Evolutionary conservation across 2,113 vertebrate genomes (phyloP).

Genomic region (Toxostoma redivivum): DNA sequence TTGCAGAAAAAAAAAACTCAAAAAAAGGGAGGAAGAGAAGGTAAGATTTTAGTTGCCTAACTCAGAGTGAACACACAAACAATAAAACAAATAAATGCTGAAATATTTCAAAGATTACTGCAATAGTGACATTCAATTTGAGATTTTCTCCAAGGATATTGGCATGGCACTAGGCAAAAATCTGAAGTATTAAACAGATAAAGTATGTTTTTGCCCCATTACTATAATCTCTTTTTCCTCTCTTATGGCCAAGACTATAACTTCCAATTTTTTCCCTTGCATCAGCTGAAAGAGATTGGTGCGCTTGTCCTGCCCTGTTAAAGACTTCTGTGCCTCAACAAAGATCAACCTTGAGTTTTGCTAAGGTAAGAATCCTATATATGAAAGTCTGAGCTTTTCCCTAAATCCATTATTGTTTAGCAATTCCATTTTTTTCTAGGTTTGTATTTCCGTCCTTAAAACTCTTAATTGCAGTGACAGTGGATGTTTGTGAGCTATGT

Average conservation of each 20-base stretch:
- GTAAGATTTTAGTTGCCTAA: neutral
- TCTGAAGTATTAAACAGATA: neutral
- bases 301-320: neutral
- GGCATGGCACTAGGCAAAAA: neutral
- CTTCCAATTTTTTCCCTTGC: neutral
- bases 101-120: neutral
- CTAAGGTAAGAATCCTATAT: neutral
- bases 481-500: neutral
- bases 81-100: neutral
- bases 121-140: neutral
- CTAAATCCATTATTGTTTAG: neutral
- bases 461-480: neutral
- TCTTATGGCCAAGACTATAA: accelerated
- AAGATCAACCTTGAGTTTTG: neutral
- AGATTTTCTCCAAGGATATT: neutral
- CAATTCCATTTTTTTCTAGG: neutral
- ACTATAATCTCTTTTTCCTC: neutral
- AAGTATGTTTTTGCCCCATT: neutral
- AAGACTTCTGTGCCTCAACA: neutral
- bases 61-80: neutral
- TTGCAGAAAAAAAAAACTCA: neutral
- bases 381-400: neutral
- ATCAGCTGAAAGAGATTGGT: neutral
- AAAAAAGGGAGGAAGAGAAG: neutral
- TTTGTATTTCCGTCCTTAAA: neutral